These are phyloP conservation scores for Danio tinwini DNA, from an alignment of 2,797 vertebrate genomes.

Conservation along the genomic window DNA sequence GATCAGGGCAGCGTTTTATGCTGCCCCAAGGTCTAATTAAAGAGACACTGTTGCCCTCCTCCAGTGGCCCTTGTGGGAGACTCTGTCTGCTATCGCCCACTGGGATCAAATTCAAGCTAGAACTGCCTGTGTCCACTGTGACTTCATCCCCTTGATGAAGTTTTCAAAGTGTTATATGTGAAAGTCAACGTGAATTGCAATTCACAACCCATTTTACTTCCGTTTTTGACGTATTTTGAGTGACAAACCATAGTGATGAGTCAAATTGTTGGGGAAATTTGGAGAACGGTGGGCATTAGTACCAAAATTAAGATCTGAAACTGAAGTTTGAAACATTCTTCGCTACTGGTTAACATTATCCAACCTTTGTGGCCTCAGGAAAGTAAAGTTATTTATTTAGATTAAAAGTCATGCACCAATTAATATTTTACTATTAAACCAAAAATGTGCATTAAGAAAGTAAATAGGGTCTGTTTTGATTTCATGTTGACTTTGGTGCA, in stretches of 20 bases:
- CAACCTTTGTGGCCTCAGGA: background rate
- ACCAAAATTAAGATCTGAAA: background rate
- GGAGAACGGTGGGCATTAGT: background rate
- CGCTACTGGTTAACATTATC: background rate
- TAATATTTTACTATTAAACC: background rate
- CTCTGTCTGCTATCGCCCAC: constrained; percentile 24
- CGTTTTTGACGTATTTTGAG: background rate
- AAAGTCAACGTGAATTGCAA: constrained; percentile 11
- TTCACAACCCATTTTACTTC: background rate
- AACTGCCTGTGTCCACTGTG: constrained; percentile 17
- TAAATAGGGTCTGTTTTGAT: background rate
- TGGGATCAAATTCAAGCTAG: constrained; percentile 18
- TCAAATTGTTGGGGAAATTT: background rate
- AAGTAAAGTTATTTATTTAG: background rate
- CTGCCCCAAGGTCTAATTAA: constrained; percentile 49
- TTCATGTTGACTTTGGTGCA: constrained; percentile 8
- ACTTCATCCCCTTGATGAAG: constrained; percentile 30
- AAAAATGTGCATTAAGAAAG: background rate
- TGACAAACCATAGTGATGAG: background rate
- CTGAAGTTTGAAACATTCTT: background rate
- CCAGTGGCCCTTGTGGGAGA: constrained; percentile 37
- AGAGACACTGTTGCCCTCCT: constrained; percentile 17
- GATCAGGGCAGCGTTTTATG: constrained; percentile 36
- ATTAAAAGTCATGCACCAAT: background rate
- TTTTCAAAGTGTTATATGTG: background rate